A percentile compares a stretch with the other conserved stretches of the same genome.
phyloP scores from a whole-genome alignment of 2,888 invertebrate species.

The Gortyna flavago region DNA sequence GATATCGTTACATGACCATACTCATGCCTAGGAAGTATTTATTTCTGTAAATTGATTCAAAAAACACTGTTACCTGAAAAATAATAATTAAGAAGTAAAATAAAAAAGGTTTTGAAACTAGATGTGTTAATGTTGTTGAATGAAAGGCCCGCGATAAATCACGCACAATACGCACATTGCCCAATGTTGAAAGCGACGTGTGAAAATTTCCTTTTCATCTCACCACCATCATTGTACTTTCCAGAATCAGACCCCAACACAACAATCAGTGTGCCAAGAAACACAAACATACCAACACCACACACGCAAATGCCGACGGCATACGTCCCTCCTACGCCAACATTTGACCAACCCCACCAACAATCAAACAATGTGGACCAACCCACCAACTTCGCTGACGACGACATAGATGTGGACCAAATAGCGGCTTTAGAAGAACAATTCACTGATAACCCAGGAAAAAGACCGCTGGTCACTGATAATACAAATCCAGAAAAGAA shows the following conservation, averaged over 20 bases:
- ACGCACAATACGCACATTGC: not conserved
- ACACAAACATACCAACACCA: constrained; percentile 72
- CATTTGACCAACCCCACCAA: constrained; percentile 47
- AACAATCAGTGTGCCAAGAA: constrained; percentile 70
- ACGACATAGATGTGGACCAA: constrained; percentile 82
- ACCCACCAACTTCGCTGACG: constrained; percentile 76
- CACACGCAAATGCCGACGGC: constrained; percentile 74
- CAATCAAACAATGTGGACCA: constrained; percentile 70
- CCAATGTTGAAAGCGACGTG: not conserved
- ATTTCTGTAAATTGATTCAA: no score
- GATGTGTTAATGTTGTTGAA: no score
- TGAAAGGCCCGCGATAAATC: no score
- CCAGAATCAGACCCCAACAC: constrained; percentile 72
- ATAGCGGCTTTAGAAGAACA: constrained; percentile 82
- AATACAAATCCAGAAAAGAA: constrained; percentile 77
- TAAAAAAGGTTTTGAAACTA: no score
- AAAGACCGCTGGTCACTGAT: constrained; percentile 70
- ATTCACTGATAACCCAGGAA: constrained; percentile 70
- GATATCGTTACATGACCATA: no score
- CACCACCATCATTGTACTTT: constrained; percentile 49
- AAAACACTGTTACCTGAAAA: no score
- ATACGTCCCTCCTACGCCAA: constrained; percentile 35
- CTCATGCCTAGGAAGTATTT: no score
- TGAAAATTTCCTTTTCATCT: not conserved
- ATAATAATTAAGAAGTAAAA: no score